These are phyloP conservation scores for Fabriciana adippe DNA, from an alignment of 2,888 invertebrate genomes.

Conservation along the genomic window DNA sequence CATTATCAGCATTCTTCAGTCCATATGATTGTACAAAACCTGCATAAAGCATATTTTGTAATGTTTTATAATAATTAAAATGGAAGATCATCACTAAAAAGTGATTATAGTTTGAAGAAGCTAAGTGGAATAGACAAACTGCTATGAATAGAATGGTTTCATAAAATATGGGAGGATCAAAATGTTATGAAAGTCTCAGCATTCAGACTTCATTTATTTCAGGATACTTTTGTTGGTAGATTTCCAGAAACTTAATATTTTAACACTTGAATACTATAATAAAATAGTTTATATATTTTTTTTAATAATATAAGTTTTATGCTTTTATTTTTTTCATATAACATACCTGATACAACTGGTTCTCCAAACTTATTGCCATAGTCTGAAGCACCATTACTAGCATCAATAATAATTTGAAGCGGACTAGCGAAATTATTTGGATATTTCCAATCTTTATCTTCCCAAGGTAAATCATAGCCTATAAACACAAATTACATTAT, in stretches of 20 bases:
- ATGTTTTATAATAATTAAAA: background rate
- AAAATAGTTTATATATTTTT: too few species aligned
- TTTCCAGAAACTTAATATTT: too few species aligned
- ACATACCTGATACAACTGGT: slow-evolving; percentile 87
- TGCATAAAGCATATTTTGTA: slow-evolving; percentile 46
- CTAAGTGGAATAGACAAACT: too few species aligned
- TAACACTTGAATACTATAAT: too few species aligned
- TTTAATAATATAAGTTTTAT: too few species aligned
- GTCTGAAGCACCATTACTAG: slow-evolving; percentile 98
- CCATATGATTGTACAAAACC: slow-evolving; percentile 97
- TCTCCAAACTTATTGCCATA: slow-evolving; percentile 99
- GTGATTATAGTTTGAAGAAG: too few species aligned
- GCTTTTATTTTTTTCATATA: background rate
- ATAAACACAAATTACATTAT: slow-evolving; percentile 19
- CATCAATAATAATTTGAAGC: slow-evolving; percentile 94
- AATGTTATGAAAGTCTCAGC: too few species aligned
- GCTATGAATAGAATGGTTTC: too few species aligned
- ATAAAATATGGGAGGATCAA: too few species aligned
- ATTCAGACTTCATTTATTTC: too few species aligned
- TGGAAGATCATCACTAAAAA: too few species aligned
- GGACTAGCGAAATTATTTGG: slow-evolving; percentile 95
- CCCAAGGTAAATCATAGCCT: slow-evolving; percentile 95
- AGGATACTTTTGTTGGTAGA: too few species aligned
- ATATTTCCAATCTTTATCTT: slow-evolving; percentile 87
- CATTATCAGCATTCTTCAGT: slow-evolving; percentile 83